phyloP scores from a whole-genome alignment of 2,888 invertebrate species.

The Hydrotaea diabolus region DNA sequence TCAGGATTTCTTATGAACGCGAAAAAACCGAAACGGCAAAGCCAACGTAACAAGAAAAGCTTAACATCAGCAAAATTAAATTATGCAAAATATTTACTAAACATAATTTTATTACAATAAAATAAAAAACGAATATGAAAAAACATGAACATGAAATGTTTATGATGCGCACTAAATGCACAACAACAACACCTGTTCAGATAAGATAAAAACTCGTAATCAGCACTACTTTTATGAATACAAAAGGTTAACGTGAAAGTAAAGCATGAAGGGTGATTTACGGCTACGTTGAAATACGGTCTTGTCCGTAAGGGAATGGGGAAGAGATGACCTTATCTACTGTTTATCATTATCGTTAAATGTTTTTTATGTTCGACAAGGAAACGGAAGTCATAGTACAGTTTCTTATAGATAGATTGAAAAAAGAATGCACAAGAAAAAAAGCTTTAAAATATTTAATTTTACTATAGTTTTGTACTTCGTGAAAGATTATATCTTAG shows the following conservation, averaged over 20 bases:
- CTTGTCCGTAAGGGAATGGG: no score
- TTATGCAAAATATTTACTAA: conserved; percentile 33
- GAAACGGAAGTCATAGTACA: no score
- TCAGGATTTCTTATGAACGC: background rate
- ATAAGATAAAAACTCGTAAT: background rate
- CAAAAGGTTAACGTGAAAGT: background rate
- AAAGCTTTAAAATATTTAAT: no score
- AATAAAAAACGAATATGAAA: background rate
- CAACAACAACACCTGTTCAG: background rate
- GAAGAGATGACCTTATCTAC: no score
- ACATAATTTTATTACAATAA: conserved; percentile 2
- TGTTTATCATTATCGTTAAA: no score
- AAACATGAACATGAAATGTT: background rate
- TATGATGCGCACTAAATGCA: background rate
- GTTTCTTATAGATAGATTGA: no score
- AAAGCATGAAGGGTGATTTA: background rate
- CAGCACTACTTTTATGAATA: background rate
- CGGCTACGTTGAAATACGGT: no score
- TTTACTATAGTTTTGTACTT: no score
- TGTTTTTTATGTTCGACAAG: no score
- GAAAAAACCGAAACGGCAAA: background rate
- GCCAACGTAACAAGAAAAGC: background rate
- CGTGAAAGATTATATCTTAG: no score
- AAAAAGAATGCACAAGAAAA: no score
- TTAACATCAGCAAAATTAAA: conserved; percentile 17